These are phyloP conservation scores for Athene noctua DNA, from an alignment of 2,113 vertebrate genomes.

Conservation along the genomic window DNA sequence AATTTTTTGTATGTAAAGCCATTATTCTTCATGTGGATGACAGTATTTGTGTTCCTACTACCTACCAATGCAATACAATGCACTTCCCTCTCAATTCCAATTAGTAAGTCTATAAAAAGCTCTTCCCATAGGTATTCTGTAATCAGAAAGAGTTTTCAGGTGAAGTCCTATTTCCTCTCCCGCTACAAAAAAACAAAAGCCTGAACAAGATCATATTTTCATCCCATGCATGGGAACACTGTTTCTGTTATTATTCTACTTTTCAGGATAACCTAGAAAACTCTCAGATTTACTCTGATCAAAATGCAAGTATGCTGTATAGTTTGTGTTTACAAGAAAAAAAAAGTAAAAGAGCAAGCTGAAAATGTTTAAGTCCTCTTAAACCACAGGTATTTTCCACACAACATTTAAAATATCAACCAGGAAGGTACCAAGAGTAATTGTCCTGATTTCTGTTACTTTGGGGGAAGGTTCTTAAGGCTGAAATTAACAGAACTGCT, in stretches of 20 bases:
- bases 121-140: neutral
- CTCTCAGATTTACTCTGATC: neutral
- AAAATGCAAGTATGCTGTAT: neutral
- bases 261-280: neutral
- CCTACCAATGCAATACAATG: neutral
- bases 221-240: neutral
- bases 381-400: neutral
- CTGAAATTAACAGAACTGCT: no score
- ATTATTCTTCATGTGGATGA: neutral
- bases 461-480: no score
- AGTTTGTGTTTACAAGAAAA: neutral
- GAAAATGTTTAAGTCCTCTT: neutral
- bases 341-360: neutral
- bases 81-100: neutral
- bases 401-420: neutral
- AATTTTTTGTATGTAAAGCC: neutral
- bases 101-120: neutral
- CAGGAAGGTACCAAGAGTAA: neutral
- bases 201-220: neutral
- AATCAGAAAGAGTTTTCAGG: neutral
- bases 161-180: neutral
- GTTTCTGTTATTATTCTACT: neutral
- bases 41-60: neutral
- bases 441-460: neutral
- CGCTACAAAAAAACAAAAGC: neutral